Percentiles rank a stretch among this genome's conserved stretches.
Conservation (phyloP, 2,113 vertebrate species). For the Cinclus mexicanus region DNA sequence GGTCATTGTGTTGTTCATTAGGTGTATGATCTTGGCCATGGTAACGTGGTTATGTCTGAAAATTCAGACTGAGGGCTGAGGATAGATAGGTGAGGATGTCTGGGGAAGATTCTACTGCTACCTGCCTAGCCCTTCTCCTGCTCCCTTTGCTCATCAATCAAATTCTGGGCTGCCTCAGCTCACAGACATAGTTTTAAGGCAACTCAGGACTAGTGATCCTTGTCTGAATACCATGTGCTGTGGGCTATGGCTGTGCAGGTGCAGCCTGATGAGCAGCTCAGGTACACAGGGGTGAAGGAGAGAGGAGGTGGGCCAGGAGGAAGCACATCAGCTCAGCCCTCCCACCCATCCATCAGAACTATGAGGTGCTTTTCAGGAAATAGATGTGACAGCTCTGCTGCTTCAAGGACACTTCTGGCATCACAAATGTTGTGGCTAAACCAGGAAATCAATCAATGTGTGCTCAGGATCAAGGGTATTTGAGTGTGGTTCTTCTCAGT, state of each 20-base stretch:
- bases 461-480: not conserved
- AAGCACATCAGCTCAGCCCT: not conserved
- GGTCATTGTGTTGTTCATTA: not conserved
- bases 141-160: not conserved
- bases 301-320: not conserved
- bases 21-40: not conserved
- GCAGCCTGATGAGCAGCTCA: not conserved
- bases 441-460: not conserved
- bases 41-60: not conserved
- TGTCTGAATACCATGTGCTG: not conserved
- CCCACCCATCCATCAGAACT: not conserved
- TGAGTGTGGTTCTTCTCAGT: not conserved
- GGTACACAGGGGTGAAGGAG: not conserved
- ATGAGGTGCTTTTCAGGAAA: not conserved
- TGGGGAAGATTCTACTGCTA: not conserved
- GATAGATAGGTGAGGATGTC: not conserved
- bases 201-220: not conserved
- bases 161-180: not conserved
- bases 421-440: not conserved
- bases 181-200: not conserved
- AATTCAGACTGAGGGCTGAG: not conserved
- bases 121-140: not conserved
- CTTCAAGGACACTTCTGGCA: not conserved
- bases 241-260: not conserved
- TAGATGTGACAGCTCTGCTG: not conserved